A percentile compares a stretch with the other conserved stretches of the same genome.
These are phyloP conservation scores for Chalcosyrphus nemorum DNA, from an alignment of 2,888 invertebrate species.

Conservation along the genomic window DNA sequence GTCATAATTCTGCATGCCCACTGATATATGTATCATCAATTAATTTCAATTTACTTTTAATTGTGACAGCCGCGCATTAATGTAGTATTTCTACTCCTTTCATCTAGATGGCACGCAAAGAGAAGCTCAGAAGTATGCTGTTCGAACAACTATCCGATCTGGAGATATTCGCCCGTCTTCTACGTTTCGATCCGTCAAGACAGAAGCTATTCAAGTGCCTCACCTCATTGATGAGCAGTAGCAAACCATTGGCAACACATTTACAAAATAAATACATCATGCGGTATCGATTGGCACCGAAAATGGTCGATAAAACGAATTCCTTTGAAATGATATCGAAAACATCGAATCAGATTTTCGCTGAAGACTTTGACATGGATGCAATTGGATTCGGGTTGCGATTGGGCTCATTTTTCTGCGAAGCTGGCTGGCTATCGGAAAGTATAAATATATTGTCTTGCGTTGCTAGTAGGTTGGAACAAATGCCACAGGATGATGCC, in stretches of 20 bases:
- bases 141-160: slow-evolving; percentile 79
- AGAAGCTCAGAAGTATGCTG: slow-evolving; percentile 78
- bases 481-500: slow-evolving; percentile 83
- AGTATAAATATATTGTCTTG: slow-evolving; percentile 88
- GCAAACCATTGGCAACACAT: slow-evolving; percentile 77
- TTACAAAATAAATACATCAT: slow-evolving; percentile 77
- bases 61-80: slow-evolving; percentile 31
- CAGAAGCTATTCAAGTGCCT: slow-evolving; percentile 80
- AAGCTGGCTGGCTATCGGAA: slow-evolving; percentile 93
- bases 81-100: slow-evolving; percentile 27
- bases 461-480: slow-evolving; percentile 86
- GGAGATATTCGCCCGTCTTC: slow-evolving; percentile 78
- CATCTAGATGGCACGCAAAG: slow-evolving; percentile 78
- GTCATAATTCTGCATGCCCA: slow-evolving; percentile 13
- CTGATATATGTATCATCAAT: slow-evolving; percentile 16
- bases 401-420: slow-evolving; percentile 90
- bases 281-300: slow-evolving; percentile 74
- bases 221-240: slow-evolving; percentile 78
- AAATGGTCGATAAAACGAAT: slow-evolving; percentile 50
- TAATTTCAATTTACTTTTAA: slow-evolving; percentile 50
- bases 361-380: slow-evolving; percentile 74
- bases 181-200: slow-evolving; percentile 79
- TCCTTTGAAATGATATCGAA: slow-evolving; percentile 63
- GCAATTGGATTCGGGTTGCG: slow-evolving; percentile 80
- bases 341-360: slow-evolving; percentile 57